A percentile compares a stretch with the other conserved stretches of the same genome.
Conservation (phyloP, 2,797 vertebrate genomes). For the Betta splendens region DNA sequence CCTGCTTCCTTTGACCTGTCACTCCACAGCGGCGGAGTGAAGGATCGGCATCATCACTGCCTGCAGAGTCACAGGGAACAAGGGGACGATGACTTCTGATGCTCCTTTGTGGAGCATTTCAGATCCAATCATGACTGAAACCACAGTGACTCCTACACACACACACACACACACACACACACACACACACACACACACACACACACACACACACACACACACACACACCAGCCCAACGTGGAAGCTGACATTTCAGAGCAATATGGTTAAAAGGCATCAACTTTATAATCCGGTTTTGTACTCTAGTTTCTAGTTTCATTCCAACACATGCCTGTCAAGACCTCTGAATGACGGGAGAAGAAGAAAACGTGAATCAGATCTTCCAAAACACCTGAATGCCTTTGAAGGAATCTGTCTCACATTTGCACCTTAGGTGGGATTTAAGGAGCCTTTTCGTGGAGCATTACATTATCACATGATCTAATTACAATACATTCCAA, state of each 20-base stretch:
- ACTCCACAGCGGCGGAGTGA: slow-evolving; percentile 56
- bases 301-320: no score
- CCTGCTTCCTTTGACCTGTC: slow-evolving; percentile 39
- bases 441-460: no score
- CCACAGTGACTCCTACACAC: slow-evolving; percentile 39
- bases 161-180: slow-evolving; percentile 23
- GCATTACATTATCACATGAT: no score
- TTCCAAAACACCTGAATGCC: no score
- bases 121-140: slow-evolving; percentile 34
- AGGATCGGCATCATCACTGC: slow-evolving; percentile 48
- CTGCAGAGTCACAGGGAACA: slow-evolving; percentile 29
- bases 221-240: background rate
- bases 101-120: slow-evolving; percentile 33
- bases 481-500: no score
- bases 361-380: no score
- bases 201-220: slow-evolving; percentile 38
- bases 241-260: background rate
- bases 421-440: no score
- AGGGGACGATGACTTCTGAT: slow-evolving; percentile 27
- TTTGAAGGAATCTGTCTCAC: no score
- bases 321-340: no score
- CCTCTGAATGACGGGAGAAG: no score
- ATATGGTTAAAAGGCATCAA: background rate
- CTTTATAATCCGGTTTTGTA: no score
- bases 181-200: slow-evolving; percentile 37